Base-by-base conservation (phyloP, 2,797 vertebrate species). In the Rhinichthys osculus region DNA sequence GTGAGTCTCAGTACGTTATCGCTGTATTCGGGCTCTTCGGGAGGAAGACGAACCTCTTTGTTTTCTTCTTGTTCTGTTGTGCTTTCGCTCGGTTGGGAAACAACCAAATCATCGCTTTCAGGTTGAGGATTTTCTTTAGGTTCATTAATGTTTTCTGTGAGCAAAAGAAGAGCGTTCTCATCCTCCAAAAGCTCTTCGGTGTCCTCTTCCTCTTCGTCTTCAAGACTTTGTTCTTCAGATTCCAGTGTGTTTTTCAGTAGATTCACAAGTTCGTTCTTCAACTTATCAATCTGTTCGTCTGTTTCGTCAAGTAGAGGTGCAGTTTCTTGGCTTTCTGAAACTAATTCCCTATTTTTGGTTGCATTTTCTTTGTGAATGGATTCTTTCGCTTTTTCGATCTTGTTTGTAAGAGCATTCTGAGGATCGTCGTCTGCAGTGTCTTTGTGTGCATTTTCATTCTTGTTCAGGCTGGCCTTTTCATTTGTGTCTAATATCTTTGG, bases 151-250 rank as follows among this genome's bases (percentile, higher is more conserved):
- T 91, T 84, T 23, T 88, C 85, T 44, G 73, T 11, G 9, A 0
- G 64, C 30, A 44, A 62, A n/a, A 62, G 91, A 23, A 91, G 62
- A 72, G 97, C 98, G 72, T 99, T 99, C 93, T 99, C 98, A 91
- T 99, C 98, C 91, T 98, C 97, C 78, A 99, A 93, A 1, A 98
- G 91, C 81, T 95, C 94, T 77, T 96, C 95, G 2, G 87, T 85
- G 82, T 87, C 85, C 16, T 85, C 30, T 7, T 90, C 84, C 14
- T 89, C 90, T 0, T 89, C 90, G 11, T 83, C 87, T 35, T 88
- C 87, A 14, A 54, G 1, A 7, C 90, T 87, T 72, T 84, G 78
- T 11, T 85, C n/a, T 0, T 77, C 85, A 1, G 67, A 76, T 40
- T 88, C 67, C 4, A 89, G 42, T 27, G 83, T 87, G 81, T 90